These are phyloP conservation scores for Alectoris magna DNA, from an alignment of 2,797 vertebrate species.

Conservation along the genomic window DNA sequence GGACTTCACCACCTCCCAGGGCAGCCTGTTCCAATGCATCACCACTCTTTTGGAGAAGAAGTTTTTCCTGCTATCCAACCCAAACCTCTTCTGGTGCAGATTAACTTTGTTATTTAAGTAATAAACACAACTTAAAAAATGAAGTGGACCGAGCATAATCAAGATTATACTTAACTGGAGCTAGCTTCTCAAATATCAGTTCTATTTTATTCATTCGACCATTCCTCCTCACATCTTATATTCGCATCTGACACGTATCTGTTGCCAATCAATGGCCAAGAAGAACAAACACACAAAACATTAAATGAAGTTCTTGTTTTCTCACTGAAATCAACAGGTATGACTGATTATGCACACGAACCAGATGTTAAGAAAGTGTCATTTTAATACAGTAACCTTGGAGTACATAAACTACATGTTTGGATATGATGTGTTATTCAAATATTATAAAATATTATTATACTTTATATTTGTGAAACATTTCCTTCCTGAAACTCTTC, in stretches of 20 bases:
- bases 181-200: background rate
- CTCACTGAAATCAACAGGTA: background rate
- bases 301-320: background rate
- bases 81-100: too few relatives aligned
- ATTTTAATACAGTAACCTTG: background rate
- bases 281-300: background rate
- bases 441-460: background rate
- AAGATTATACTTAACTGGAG: background rate
- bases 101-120: background rate
- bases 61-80: too few relatives aligned
- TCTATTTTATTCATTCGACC: background rate
- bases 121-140: background rate
- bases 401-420: background rate
- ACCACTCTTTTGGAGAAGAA: too few relatives aligned
- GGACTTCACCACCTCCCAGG: too few relatives aligned
- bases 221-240: background rate
- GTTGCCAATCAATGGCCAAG: background rate
- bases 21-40: too few relatives aligned
- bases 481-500: background rate
- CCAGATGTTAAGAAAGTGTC: background rate
- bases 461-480: background rate
- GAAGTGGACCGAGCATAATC: background rate
- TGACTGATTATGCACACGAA: fast-evolving
- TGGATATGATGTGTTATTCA: slow-evolving; percentile 2
- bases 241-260: background rate